Evolutionary conservation across 1,140 invertebrate species (phyloP).

Genomic region (Pomacea maculata): DNA sequence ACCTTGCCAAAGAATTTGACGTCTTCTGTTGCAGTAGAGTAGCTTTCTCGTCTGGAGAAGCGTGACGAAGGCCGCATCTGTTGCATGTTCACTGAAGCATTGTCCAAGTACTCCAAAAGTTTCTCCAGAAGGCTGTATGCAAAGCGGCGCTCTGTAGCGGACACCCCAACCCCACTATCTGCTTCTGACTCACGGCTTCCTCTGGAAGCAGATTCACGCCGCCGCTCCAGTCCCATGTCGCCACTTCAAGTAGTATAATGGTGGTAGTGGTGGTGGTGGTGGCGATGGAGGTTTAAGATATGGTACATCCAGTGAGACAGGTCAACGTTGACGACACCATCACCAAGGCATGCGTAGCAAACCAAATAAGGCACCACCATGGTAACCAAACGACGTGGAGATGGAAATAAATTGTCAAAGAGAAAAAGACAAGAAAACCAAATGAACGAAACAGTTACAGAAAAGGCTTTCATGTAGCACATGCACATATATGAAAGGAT

Average conservation of each 20-base stretch:
- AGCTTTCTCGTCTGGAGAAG: constrained; percentile 90
- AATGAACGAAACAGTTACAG: constrained; percentile 13
- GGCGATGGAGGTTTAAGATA: neutral
- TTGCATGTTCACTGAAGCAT: constrained; percentile 97
- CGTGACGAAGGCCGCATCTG: constrained; percentile 91
- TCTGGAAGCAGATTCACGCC: constrained; percentile 54
- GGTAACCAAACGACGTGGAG: constrained; percentile 20
- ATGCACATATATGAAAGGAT: neutral
- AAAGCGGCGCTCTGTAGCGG: constrained; percentile 72
- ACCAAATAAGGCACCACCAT: constrained; percentile 18
- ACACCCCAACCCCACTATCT: constrained; percentile 56
- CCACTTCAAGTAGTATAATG: constrained; percentile 29
- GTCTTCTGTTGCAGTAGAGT: constrained; percentile 94
- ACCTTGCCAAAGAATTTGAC: constrained; percentile 99
- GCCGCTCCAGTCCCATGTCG: constrained; percentile 40
- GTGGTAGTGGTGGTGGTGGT: constrained; percentile 3
- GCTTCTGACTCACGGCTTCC: constrained; percentile 50
- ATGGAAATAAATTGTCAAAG: constrained; percentile 6
- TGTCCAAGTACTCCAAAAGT: constrained; percentile 94
- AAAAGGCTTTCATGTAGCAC: constrained; percentile 6
- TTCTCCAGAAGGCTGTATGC: constrained; percentile 97
- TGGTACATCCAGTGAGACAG: neutral
- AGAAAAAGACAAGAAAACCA: constrained; percentile 26
- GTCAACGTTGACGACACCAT: constrained; percentile 15
- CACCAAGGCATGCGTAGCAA: constrained; percentile 23